Conservation (phyloP, 2,113 vertebrate genomes). For the Pteronura brasiliensis region DNA sequence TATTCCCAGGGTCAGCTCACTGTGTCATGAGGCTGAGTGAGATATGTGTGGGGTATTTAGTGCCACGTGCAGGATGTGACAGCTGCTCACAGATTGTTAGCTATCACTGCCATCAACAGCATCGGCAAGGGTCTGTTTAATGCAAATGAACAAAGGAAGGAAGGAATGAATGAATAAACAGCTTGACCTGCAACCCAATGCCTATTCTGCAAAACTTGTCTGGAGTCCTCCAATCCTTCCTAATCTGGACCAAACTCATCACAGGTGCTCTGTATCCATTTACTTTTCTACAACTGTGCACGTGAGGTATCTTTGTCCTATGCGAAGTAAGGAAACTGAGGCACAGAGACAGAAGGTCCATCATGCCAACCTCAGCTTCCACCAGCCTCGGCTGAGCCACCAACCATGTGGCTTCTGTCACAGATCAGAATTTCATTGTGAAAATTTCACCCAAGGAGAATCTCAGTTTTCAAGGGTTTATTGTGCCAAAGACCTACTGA, state of each 20-base stretch:
- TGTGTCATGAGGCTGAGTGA: neutral
- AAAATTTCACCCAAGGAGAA: neutral
- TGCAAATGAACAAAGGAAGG: neutral
- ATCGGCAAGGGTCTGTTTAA: neutral
- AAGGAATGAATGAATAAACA: neutral
- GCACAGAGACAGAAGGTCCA: neutral
- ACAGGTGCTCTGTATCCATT: neutral
- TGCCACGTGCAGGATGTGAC: fast-evolving
- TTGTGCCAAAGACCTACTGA: neutral
- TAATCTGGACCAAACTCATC: neutral
- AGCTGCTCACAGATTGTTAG: neutral
- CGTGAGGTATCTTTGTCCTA: fast-evolving
- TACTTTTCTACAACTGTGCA: neutral
- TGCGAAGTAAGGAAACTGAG: neutral
- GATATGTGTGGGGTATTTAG: neutral
- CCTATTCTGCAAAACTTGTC: neutral
- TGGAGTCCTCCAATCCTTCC: neutral
- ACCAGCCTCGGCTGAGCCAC: too few species aligned
- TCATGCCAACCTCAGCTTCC: neutral
- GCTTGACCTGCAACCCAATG: neutral
- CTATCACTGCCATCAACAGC: neutral
- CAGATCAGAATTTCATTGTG: neutral
- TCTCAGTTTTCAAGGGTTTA: neutral
- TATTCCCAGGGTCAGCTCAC: neutral
- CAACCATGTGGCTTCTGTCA: neutral